Conservation (phyloP, 2,797 vertebrate genomes). For the Pangasius larnaudii region DNA sequence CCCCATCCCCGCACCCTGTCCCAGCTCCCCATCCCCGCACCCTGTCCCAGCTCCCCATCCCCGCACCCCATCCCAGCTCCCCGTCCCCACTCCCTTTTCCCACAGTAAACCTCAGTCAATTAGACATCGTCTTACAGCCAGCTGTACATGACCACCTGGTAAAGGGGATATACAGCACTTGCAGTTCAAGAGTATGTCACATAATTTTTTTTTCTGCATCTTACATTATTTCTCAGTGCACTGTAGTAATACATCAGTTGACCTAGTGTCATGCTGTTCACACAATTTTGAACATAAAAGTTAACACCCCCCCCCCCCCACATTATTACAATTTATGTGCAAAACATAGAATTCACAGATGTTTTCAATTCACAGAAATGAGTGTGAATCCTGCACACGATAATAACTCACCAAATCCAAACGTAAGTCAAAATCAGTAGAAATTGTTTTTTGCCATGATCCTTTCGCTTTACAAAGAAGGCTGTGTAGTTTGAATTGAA, state of each 20-base stretch:
- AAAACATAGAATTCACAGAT: constrained; percentile 8
- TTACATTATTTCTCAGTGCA: constrained; percentile 1
- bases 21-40: neutral
- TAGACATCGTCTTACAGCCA: constrained; percentile 23
- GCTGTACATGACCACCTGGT: constrained; percentile 32
- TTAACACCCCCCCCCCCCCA: neutral
- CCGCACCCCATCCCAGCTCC: neutral
- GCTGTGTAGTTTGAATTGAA: neutral
- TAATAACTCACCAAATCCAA: neutral
- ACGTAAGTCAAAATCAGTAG: neutral
- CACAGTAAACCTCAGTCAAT: constrained; percentile 24
- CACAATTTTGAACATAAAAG: neutral
- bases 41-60: neutral
- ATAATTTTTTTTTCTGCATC: neutral
- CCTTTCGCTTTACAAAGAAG: neutral
- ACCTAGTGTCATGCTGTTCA: constrained; percentile 5
- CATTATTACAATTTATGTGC: neutral
- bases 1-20: neutral
- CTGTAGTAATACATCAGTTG: constrained; percentile 9
- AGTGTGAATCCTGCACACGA: neutral
- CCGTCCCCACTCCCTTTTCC: constrained; percentile 7
- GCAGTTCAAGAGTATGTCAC: neutral
- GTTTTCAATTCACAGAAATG: neutral
- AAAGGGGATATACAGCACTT: neutral
- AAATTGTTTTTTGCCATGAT: neutral